Percentiles rank a stretch among this genome's conserved stretches.
These are phyloP conservation scores for Sarcophaga caerulescens DNA, from an alignment of 2,888 invertebrate genomes.

Conservation along the genomic window DNA sequence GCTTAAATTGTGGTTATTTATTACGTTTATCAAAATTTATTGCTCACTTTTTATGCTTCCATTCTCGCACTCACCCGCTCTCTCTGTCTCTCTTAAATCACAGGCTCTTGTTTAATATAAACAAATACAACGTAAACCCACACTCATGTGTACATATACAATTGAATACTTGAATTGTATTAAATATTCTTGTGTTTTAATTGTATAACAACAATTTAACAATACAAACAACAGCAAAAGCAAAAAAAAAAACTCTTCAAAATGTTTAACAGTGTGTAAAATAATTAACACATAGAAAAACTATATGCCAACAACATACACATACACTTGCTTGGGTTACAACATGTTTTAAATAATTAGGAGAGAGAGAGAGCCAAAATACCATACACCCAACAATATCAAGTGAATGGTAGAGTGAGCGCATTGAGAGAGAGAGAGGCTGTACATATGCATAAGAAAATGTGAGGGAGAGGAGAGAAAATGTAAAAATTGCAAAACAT, in stretches of 20 bases:
- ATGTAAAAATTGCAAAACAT: slow-evolving; percentile 8
- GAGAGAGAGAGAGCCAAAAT: not conserved
- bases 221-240: not conserved
- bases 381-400: not conserved
- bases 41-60: slow-evolving; percentile 2
- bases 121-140: not conserved
- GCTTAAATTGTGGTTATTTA: slow-evolving; percentile 47
- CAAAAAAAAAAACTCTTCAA: not conserved
- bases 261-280: slow-evolving; percentile 56
- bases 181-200: slow-evolving; percentile 31
- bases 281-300: slow-evolving; percentile 55
- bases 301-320: slow-evolving; percentile 5
- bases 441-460: not conserved
- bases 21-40: slow-evolving; percentile 46
- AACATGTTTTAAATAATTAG: slow-evolving; percentile 44
- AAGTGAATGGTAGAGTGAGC: no score
- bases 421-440: not conserved
- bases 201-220: slow-evolving; percentile 22
- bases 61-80: no score
- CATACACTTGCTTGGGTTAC: not conserved
- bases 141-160: not conserved
- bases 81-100: no score
- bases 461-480: not conserved
- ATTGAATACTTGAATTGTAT: not conserved
- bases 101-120: no score